Base-by-base conservation (phyloP, 1,140 invertebrate species). In the Caenorhabditis latens region DNA sequence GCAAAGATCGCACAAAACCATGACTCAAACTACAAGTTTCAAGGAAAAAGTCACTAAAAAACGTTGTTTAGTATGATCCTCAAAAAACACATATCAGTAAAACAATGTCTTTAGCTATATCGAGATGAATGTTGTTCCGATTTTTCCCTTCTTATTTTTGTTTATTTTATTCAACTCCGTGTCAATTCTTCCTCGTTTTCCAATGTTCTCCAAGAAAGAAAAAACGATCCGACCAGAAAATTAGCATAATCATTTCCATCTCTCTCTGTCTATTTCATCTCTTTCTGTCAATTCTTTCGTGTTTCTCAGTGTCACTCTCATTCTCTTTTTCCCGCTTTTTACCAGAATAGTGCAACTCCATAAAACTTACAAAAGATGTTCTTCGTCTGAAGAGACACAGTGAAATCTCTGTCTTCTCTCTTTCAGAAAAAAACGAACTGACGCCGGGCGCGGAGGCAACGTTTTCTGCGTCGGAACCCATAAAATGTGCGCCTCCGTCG, bases 381-480 rank as follows among this genome's bases (percentile, higher is more conserved):
- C 65, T 71, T 71, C 11, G 7, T 46, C 4, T 21, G n/a, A 19
- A 24, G 71, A 79, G 46, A 50, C 71, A 8, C 5, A 79, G 46
- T 53, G 46, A 21, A 79, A 79, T 79, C 71, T 79, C 71, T 79
- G 71, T 50, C 46, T 19, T 71, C 65, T 79, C 71, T 79, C 71
- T 79, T 50, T 79, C 71, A 79, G 46, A 79, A 53, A n/a, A 50
- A 79, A 79, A 79, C 71, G 71, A 71, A 46, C 65, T 71, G 65
- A 71, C 42, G 24, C 21, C 14, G 19, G 13, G 19, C 61, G 65
- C 24, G 65, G n/a, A 46, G 42, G 65, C 65, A 71, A 50, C 71
- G 71, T 79, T 79, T 79, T 79, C 71, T 79, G 43, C 71, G 43
- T 79, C 71, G 46, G 71, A 79, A 79, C 71, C 71, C 71, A 79